Evolutionary conservation across 1,140 invertebrate genomes (phyloP).

Genomic region (Dryas iulia): DNA sequence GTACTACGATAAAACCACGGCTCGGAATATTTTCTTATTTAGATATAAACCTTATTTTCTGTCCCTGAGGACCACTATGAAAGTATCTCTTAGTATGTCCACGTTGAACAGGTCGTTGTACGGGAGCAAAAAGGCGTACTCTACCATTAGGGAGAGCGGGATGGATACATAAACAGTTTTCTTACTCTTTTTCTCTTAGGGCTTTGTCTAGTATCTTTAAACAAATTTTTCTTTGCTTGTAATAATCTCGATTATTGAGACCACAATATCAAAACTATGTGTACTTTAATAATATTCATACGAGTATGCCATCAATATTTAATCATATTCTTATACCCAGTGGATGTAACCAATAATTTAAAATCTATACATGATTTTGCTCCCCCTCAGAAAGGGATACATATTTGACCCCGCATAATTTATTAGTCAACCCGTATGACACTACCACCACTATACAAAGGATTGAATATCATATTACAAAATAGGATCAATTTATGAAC

Average conservation of each 20-base stretch:
- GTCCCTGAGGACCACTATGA: neutral
- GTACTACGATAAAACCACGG: neutral
- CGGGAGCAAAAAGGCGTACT: constrained; percentile 43
- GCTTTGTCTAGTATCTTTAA: constrained; percentile 12
- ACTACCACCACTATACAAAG: constrained; percentile 25
- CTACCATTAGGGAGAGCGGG: constrained; percentile 48
- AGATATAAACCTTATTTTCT: neutral
- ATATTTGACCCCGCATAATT: constrained; percentile 53
- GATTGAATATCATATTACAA: constrained; percentile 39
- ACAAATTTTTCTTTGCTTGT: neutral
- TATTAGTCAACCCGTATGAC: constrained; percentile 57
- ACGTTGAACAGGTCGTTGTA: constrained; percentile 68
- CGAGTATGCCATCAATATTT: too few species aligned
- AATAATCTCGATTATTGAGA: neutral
- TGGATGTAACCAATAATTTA: too few species aligned
- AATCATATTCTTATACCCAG: too few species aligned
- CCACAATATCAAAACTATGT: neutral
- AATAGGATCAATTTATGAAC: neutral
- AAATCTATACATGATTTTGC: neutral
- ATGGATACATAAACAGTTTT: constrained; percentile 60
- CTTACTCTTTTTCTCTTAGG: constrained; percentile 39
- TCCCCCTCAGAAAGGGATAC: constrained; percentile 7
- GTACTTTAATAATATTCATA: too few species aligned
- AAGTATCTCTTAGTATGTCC: constrained; percentile 14
- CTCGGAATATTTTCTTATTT: neutral